Base-by-base conservation (phyloP, 64 coral and sea anemone species). In the Montipora foliosa region DNA sequence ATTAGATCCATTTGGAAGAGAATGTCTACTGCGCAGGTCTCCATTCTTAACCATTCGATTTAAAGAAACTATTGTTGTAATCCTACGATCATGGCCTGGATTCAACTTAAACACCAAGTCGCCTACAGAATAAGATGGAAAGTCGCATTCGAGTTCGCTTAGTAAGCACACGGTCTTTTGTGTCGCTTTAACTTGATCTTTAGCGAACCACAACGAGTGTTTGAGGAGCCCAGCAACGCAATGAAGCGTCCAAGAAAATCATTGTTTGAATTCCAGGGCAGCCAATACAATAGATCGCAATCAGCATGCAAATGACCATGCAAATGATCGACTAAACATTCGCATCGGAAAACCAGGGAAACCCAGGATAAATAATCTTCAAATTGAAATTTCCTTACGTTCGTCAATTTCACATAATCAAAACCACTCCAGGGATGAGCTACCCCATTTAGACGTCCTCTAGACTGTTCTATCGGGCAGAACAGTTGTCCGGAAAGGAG, bases 91-190 rank as follows among this genome's bases (percentile, higher is more conserved):
- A 80, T 48, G 48, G 47, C 78, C 78, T 17, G 78, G 78, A 86
- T 86, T 86, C 15, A 86, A 13, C 70, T 86, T 86, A n/a, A 86
- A 86, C 12, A 86, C 82, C 61, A 67, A 69, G 47, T 86, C 82
- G 61, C 60, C 20, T n/a, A 55, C 78, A 57, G 44, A 85, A 71
- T 67, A 49, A 3, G 44, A 71, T 85, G 82, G 46, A 85, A 85
- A 47, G 82, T 85, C 8, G 82, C 82, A 44, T 45, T 67, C 46
- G 82, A 85, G 45, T 85, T 85, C 46, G 58, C 58, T 49, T 85
- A 85, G 22, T 85, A 85, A 67, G 82, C 82, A 67, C 82, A 67
- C 25, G 82, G 82, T 44, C 50, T 66, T 85, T 55, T 85, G 60
- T 20, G 19, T 74, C 70, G n/a, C n/a, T 21, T 24, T 19, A 74